Conservation (phyloP, 2,113 vertebrate genomes). For the Lophius piscatorius region DNA sequence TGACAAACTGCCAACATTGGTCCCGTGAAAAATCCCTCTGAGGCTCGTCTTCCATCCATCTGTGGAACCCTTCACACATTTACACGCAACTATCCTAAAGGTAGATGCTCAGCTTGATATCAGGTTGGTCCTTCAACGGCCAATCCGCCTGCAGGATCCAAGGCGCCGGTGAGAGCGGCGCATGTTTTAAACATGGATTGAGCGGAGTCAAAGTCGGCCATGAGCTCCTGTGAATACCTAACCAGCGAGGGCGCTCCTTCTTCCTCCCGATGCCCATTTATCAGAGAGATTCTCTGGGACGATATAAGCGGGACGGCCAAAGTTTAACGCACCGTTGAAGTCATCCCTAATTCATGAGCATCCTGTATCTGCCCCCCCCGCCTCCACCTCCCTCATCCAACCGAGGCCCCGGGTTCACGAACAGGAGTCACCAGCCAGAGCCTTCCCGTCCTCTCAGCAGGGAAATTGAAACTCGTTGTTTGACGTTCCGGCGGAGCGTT, state of each 20-base stretch:
- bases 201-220: conserved; percentile 9
- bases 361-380: conserved; percentile 60
- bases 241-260: conserved; percentile 54
- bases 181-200: conserved; percentile 43
- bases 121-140: not conserved
- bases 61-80: too few relatives aligned
- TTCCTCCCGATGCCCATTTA: conserved; percentile 61
- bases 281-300: conserved; percentile 64
- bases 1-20: too few relatives aligned
- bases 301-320: conserved; percentile 63
- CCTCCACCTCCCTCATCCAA: conserved; percentile 45
- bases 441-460: conserved; percentile 58
- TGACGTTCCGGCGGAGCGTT: conserved; percentile 55
- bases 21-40: too few relatives aligned
- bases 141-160: conserved; percentile 18
- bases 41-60: too few relatives aligned
- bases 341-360: conserved; percentile 77
- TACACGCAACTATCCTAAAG: too few relatives aligned
- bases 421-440: conserved; percentile 64
- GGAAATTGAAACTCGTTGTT: conserved; percentile 76
- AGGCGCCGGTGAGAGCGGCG: conserved; percentile 5
- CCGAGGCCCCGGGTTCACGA: conserved; percentile 67
- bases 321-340: conserved; percentile 68
- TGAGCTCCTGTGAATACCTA: conserved; percentile 55
- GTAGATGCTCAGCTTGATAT: not conserved